A percentile compares a stretch with the other conserved stretches of the same genome.
These are phyloP conservation scores for Brachionus calyciflorus DNA, from an alignment of 1,140 invertebrate genomes.

Conservation along the genomic window DNA sequence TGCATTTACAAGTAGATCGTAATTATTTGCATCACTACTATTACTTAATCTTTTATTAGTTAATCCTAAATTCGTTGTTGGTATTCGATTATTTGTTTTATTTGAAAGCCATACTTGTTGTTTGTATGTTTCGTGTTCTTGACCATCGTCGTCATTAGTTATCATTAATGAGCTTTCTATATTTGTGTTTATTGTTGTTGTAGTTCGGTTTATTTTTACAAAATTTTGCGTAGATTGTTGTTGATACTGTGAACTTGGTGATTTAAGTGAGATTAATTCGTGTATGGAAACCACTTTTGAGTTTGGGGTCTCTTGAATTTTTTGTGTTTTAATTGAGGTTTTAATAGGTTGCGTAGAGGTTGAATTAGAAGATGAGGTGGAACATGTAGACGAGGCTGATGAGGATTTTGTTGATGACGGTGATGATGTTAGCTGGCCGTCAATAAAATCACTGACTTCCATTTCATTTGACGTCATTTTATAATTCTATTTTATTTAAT, in stretches of 20 bases:
- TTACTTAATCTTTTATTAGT: neutral
- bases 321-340: conserved; percentile 26
- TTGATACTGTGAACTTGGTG: neutral
- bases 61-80: too few species aligned
- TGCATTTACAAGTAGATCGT: neutral
- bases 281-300: conserved; percentile 34
- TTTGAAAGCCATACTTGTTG: too few species aligned
- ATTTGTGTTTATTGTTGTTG: neutral
- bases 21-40: neutral
- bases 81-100: too few species aligned
- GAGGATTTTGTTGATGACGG: neutral
- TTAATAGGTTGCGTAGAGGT: neutral
- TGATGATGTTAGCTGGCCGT: neutral
- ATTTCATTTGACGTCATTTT: neutral
- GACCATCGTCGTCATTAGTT: neutral
- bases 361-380: neutral
- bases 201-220: conserved; percentile 13
- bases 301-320: conserved; percentile 8
- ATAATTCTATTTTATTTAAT: too few species aligned
- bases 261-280: conserved; percentile 22
- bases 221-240: conserved; percentile 3
- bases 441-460: neutral
- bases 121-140: neutral
- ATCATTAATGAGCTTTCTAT: neutral
- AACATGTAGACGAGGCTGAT: conserved; percentile 12